Base-by-base conservation (phyloP, 1,140 invertebrate species). In the Drosophila pruinosa region DNA sequence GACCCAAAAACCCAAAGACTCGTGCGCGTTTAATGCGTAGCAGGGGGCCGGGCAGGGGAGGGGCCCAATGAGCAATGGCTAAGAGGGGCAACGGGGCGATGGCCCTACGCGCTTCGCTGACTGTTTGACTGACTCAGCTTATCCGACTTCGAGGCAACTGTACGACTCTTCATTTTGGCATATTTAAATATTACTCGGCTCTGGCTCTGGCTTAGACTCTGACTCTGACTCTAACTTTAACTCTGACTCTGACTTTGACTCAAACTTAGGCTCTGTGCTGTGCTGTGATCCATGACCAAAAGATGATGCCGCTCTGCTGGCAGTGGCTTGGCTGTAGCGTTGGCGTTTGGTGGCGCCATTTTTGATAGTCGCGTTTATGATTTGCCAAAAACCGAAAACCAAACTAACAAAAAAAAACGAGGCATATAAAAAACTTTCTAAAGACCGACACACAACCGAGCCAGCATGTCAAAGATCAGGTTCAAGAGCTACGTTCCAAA, bases 251-350 rank as follows among this genome's bases (percentile, higher is more conserved):
- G 28, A 8, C 28, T 31, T 8, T 15, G 34, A 52, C 34, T 50
- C 54, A n/a, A n/a, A n/a, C n/a, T n/a, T 38, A 53, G 58, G n/a
- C 24, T 21, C 54, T 67, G 7, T 39, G 36, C 26, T 63, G 68
- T 62, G 79, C 79, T 82, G 75, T 86, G 81, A 85, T 85, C 81
- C 81, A 80, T 86, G 81, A 86, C 80, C 73, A 57, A 12, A 59
- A 31, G 43, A 34, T 57, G 64, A 45, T 36, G 56, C 76, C 38
- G 54, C 22, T 7, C 7, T 15, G 41, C 4, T 17, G n/a, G 7
- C 21, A n/a, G 5, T 21, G 28, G n/a, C 28, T n/a, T 41, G 38
- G 14, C 24, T 14, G 15, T 15, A 2, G 6, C 15, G 21, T 21
- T 22, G 50, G 6, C 17, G 65, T 52, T n/a, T 48, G 68, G 26